Evolutionary conservation across 1,140 invertebrate genomes (phyloP).

Genomic region (Philopotamus ludificatus): DNA sequence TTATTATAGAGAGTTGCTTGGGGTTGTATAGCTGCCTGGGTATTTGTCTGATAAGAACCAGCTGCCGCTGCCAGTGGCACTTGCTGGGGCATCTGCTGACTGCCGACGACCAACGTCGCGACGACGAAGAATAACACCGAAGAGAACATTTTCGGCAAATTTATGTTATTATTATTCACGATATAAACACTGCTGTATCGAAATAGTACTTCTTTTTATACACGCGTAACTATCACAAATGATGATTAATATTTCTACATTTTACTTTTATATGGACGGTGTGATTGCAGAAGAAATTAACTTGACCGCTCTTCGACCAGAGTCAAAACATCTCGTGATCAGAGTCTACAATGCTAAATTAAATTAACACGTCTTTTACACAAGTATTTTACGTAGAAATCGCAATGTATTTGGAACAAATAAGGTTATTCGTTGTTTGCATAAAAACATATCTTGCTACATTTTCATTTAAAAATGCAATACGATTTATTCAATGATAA

Average conservation of each 20-base stretch:
- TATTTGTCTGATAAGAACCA: not conserved
- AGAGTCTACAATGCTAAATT: conserved; percentile 36
- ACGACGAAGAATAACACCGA: not conserved
- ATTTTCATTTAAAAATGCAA: too few relatives aligned
- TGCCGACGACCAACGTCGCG: not conserved
- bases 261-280: conserved; percentile 32
- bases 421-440: not conserved
- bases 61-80: not conserved
- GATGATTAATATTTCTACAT: not conserved
- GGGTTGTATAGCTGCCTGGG: not conserved
- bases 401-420: not conserved
- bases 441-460: too few relatives aligned
- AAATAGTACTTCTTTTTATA: not conserved
- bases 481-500: too few relatives aligned
- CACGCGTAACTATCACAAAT: not conserved
- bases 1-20: too few relatives aligned
- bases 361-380: conserved; percentile 29
- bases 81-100: conserved; percentile 14
- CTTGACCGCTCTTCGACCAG: not conserved
- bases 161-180: conserved; percentile 8
- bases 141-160: conserved; percentile 10
- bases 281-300: conserved; percentile 37
- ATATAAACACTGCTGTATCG: not conserved
- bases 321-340: conserved; percentile 35
- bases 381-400: not conserved